Base-by-base conservation (phyloP, 1,140 invertebrate genomes). In the Colletes gigas region DNA sequence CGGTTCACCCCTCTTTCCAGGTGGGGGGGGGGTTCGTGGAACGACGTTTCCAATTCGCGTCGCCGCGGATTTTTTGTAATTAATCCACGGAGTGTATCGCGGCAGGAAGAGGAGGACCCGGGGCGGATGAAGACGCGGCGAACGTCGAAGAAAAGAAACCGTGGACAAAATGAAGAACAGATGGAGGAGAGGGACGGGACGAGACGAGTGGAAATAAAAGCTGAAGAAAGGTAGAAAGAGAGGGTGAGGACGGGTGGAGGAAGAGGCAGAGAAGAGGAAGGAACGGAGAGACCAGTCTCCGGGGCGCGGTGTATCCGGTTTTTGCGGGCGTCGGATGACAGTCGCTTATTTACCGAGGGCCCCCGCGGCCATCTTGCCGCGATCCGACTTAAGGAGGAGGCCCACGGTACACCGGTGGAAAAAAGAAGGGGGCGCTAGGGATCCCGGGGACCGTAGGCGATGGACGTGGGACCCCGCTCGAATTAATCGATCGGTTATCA, bases 251-350 rank as follows among this genome's bases (percentile, higher is more conserved):
- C n/a, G n/a, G n/a, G n/a, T n/a, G n/a, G n/a, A n/a, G n/a, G n/a
- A n/a, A 2, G 67, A 62, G 47, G 19, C 19, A 52, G 47, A 77
- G 55, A 63, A 50, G 47, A 65, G 50, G 15, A 68, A 15, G 70
- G 70, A 72, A 68, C 47, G 59, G 52, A 52, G 39, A 70, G 89
- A 90, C 91, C 89, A 90, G 89, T 89, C 88, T 91, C 50, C 10
- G 6, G 4, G 89, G 82, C 84, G 85, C 87, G 87, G 88, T 88
- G 91, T 91, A 91, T 93, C 91, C 89, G 88, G 89, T 93, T 93
- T 93, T 93, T 93, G 91, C 90, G 88, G 88, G 91, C 89, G 90
- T 92, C 92, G 92, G 91, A 93, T 93, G 91, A 93, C 91, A 93
- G 92, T 92, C 91, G 90, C 89, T 92, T 93, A 93, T 93, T 93